phyloP scores from a whole-genome alignment of 2,888 invertebrate genomes.

The Dione juno region DNA sequence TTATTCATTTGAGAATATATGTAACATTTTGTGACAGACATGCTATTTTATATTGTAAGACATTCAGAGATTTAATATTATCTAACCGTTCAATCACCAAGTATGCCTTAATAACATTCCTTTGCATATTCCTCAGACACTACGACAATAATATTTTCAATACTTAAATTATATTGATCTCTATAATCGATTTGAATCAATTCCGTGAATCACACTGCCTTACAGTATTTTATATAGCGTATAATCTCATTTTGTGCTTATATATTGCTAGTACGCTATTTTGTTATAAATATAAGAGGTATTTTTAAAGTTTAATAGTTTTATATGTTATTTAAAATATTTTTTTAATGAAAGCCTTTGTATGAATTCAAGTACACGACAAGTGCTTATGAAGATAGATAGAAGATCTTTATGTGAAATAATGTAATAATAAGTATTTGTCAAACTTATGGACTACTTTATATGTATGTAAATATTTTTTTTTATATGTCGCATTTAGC shows the following conservation, averaged over 20 bases:
- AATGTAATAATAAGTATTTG: neutral
- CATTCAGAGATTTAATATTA: constrained; percentile 13
- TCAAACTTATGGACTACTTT: neutral
- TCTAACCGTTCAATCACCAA: constrained; percentile 29
- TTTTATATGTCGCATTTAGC: too few species aligned
- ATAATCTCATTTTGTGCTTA: constrained; percentile 39
- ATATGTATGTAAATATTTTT: too few species aligned
- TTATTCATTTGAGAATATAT: neutral
- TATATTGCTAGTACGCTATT: constrained; percentile 25
- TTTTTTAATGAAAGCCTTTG: neutral
- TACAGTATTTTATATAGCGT: constrained; percentile 41
- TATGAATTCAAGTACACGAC: neutral
- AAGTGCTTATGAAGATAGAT: neutral
- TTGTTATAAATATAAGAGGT: constrained; percentile 13
- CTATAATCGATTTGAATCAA: constrained; percentile 29
- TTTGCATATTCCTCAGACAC: constrained; percentile 40
- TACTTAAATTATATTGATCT: constrained; percentile 32
- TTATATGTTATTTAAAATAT: neutral
- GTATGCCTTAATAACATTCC: constrained; percentile 41
- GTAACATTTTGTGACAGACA: constrained; percentile 20
- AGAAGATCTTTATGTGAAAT: neutral
- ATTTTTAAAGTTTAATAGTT: neutral
- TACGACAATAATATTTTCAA: constrained; percentile 40
- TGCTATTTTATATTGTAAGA: constrained; percentile 21
- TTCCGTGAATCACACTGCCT: constrained; percentile 40